These are phyloP conservation scores for Nomada fucata DNA, from an alignment of 2,888 invertebrate genomes.

Conservation along the genomic window DNA sequence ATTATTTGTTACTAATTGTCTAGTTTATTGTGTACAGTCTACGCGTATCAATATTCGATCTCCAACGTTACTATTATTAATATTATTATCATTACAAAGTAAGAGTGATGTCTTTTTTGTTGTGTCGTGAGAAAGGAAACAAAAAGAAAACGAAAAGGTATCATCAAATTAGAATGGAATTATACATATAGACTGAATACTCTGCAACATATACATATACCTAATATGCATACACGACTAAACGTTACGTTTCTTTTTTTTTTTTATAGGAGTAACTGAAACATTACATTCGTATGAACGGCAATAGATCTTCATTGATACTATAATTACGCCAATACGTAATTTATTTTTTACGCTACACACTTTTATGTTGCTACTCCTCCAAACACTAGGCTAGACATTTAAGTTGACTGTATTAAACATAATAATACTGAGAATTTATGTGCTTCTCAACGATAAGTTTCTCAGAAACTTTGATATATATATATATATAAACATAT, in stretches of 20 bases:
- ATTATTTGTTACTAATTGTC: constrained; percentile 47
- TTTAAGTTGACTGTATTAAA: no score
- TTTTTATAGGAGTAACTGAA: constrained; percentile 10
- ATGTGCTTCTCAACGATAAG: constrained; percentile 8
- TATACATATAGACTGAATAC: constrained; percentile 31
- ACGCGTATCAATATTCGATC: background rate
- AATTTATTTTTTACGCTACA: constrained; percentile 20
- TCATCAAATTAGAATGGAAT: constrained; percentile 23
- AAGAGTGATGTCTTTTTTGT: background rate
- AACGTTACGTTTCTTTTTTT: constrained; percentile 16
- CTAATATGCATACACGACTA: background rate
- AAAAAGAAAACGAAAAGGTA: no score
- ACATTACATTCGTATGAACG: background rate
- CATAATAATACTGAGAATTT: background rate
- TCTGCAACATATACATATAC: background rate
- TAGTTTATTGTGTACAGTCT: constrained; percentile 19
- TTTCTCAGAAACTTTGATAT: constrained; percentile 3
- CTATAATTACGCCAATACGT: background rate
- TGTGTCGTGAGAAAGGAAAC: constrained; percentile 1
- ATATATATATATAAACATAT: no score
- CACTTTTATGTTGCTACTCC: background rate
- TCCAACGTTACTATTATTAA: background rate
- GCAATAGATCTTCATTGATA: constrained; percentile 19
- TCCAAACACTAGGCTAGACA: background rate
- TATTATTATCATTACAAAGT: constrained; percentile 4